A percentile compares a stretch with the other conserved stretches of the same genome.
phyloP scores from a whole-genome alignment of 2,888 invertebrate genomes.

The Hirudinaria manillensis region DNA sequence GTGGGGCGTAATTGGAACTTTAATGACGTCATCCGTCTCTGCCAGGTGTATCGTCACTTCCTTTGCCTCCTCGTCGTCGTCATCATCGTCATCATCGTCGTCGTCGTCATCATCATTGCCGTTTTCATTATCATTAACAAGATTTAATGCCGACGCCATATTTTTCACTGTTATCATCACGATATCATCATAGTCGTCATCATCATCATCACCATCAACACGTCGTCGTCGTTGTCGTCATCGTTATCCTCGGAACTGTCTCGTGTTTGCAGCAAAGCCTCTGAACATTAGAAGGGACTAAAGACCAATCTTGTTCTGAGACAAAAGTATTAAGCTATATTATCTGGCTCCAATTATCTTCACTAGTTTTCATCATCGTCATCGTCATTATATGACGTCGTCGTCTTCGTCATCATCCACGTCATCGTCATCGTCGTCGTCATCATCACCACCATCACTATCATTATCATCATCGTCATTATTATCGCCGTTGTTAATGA shows the following conservation, averaged over 20 bases:
- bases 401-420: too few species aligned
- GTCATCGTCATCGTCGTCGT: background rate
- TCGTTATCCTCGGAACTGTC: background rate
- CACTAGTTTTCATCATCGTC: background rate
- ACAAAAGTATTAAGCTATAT: too few species aligned
- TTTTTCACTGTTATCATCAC: background rate
- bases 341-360: too few species aligned
- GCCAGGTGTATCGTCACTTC: conserved; percentile 15
- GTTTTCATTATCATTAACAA: background rate
- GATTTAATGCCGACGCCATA: background rate
- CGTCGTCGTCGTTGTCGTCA: background rate
- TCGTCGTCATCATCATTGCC: conserved; percentile 14
- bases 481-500: too few species aligned
- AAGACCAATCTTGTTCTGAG: too few species aligned
- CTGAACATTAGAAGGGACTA: too few species aligned
- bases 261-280: background rate
- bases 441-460: background rate
- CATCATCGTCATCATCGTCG: conserved; percentile 12
- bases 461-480: background rate
- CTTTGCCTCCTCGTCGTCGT: conserved; percentile 10
- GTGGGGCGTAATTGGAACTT: background rate
- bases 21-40: conserved; percentile 1
- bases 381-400: background rate
- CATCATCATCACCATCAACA: conserved; percentile 24
- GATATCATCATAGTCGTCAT: conserved; percentile 10